These are phyloP conservation scores for Spatulosminthurus flaviceps DNA, from an alignment of 2,888 invertebrate genomes.

Conservation along the genomic window DNA sequence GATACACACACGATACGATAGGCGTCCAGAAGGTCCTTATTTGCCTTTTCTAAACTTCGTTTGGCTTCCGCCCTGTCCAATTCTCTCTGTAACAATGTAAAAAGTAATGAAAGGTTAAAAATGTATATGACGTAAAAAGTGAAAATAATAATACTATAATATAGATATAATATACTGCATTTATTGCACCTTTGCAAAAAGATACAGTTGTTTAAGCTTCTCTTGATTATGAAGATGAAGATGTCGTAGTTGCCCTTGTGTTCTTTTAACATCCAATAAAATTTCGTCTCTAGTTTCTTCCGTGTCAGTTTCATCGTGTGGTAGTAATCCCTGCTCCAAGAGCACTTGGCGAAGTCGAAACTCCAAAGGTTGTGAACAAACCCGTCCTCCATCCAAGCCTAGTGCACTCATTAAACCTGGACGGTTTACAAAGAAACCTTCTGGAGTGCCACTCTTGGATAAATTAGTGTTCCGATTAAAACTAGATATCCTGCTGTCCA, in stretches of 20 bases:
- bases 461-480: neutral
- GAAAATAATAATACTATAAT: too few relatives aligned
- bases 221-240: constrained; percentile 28
- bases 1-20: constrained; percentile 35
- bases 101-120: too few relatives aligned
- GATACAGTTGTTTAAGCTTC: constrained; percentile 32
- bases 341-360: constrained; percentile 22
- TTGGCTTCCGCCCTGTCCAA: constrained; percentile 17
- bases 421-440: constrained; percentile 11
- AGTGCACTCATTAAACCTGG: constrained; percentile 24
- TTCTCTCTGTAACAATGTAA: constrained; percentile 15
- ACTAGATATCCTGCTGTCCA: constrained; percentile 29
- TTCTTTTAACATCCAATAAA: constrained; percentile 32
- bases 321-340: constrained; percentile 16
- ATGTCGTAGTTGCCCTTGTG: constrained; percentile 20
- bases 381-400: neutral
- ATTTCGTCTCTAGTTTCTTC: constrained; percentile 39
- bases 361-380: neutral
- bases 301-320: neutral
- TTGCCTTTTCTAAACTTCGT: constrained; percentile 38
- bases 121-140: too few relatives aligned
- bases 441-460: neutral
- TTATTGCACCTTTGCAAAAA: constrained; percentile 24
- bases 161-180: neutral
- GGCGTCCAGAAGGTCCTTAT: constrained; percentile 39